A percentile compares a stretch with the other conserved stretches of the same genome.
Conservation (phyloP, 1,140 invertebrate genomes). For the Hirudo medicinalis region DNA sequence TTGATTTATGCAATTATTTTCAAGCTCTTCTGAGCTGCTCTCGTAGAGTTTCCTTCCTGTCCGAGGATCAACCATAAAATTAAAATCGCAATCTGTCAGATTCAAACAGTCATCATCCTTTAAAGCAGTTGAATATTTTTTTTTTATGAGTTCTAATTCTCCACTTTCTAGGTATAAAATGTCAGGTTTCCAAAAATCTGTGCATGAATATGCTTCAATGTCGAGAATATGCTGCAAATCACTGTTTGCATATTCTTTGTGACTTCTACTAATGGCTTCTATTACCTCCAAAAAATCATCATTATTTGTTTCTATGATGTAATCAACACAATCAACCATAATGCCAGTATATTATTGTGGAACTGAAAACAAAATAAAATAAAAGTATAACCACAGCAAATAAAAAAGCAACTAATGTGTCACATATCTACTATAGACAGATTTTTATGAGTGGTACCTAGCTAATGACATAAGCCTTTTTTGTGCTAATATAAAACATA, state of each 20-base stretch:
- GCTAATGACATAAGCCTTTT: background rate
- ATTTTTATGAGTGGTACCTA: background rate
- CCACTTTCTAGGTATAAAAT: background rate
- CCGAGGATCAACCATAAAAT: conserved; percentile 1
- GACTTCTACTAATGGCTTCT: conserved; percentile 8
- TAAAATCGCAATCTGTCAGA: background rate
- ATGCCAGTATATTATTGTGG: conserved; percentile 5
- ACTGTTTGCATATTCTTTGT: background rate
- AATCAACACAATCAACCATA: conserved; percentile 3
- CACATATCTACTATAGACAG: background rate
- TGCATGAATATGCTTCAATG: background rate
- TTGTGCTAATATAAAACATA: background rate
- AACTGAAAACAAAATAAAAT: no score
- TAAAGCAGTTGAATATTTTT: background rate
- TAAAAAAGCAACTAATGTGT: background rate
- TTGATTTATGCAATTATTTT: background rate
- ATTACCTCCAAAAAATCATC: conserved; percentile 2
- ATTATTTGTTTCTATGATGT: conserved; percentile 8
- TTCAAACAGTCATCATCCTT: background rate
- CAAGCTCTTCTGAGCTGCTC: background rate
- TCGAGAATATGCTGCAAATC: background rate
- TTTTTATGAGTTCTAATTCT: background rate
- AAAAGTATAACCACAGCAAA: no score
- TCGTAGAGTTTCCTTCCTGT: background rate
- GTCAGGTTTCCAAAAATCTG: background rate